A percentile compares a stretch with the other conserved stretches of the same genome.
These are phyloP conservation scores for Neuroterus valhalla DNA, from an alignment of 1,140 invertebrate species.

Conservation along the genomic window DNA sequence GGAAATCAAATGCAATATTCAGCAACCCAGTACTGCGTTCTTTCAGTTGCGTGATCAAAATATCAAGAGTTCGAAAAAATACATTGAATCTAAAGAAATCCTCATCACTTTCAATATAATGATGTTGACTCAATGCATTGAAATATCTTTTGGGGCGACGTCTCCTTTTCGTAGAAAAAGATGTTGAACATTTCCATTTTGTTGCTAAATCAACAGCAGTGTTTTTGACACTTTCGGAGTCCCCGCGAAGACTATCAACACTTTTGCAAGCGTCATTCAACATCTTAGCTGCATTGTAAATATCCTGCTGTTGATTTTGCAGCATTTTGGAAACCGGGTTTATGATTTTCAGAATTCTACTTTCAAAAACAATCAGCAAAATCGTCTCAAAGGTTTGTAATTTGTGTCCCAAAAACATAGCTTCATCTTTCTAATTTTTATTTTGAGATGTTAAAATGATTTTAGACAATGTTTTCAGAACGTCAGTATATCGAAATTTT, in stretches of 20 bases:
- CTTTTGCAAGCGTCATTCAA: not conserved
- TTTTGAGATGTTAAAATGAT: conserved; percentile 32
- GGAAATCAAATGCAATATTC: not conserved
- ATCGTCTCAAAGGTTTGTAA: conserved; percentile 34
- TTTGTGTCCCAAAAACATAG: conserved; percentile 32
- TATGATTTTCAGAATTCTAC: not conserved
- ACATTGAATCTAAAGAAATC: conserved; percentile 1
- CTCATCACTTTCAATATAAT: not conserved
- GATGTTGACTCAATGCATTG: not conserved
- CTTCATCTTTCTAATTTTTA: conserved; percentile 31
- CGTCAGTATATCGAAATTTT: too few species aligned
- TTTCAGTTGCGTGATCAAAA: not conserved
- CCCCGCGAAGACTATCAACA: not conserved
- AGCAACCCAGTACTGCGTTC: not conserved
- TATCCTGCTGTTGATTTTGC: conserved; percentile 14
- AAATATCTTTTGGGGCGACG: conserved; percentile 1
- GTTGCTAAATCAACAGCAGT: conserved; percentile 12
- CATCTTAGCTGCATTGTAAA: conserved; percentile 10
- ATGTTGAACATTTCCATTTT: not conserved
- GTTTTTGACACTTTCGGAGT: not conserved
- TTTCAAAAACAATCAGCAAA: not conserved
- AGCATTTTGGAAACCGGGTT: not conserved
- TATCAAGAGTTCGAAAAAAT: conserved; percentile 9
- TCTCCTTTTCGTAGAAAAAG: not conserved
- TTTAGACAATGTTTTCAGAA: conserved; percentile 38